Base-by-base conservation (phyloP, 2,888 invertebrate species). In the Ophion costatus region DNA sequence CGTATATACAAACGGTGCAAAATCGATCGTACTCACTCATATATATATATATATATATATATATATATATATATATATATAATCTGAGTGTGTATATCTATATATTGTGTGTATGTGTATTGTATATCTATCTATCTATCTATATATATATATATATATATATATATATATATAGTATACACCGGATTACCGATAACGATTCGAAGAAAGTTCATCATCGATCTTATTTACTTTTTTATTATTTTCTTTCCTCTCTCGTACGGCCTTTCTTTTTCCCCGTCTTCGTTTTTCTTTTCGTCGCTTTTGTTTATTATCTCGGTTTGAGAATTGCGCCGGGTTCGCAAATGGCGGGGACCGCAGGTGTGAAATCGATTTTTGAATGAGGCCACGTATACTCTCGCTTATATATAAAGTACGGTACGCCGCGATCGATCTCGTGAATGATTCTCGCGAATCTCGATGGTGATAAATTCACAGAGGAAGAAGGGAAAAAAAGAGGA, bases 191-290 rank as follows among this genome's bases (percentile, higher is more conserved):
- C 90, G 91, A 91, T 92, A 91, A 90, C 89, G 88, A 90, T 91
- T 92, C 91, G 87, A 89, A 87, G 89, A 91, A 92, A 90, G 85
- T 89, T 89, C 83, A 87, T 88, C 87, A 85, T 86, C 85, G 81
- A 83, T 80, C 77, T 82, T 80, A 67, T 71, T 75, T 79, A n/a
- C 17, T 42, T 22, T 38, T 56, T 51, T 51, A 24, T 56, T 69
- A 70, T 78, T 20, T 76, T 61, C 20, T 51, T 70, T 59, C 11
- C 74, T 56, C 69, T 69, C 71, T n/a, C 38, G 7, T 59, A 14
- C 20, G 11, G 1, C 33, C 29, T 9, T 73, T 59, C 29, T 2
- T 59, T 38, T 24, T 51, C 9, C 5, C 17, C 24, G 17, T 57
- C 20, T 20, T 20, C 56, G 24, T 64, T 78, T 81, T 71, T 57